Base-by-base conservation (phyloP, 2,888 invertebrate species). In the Imbricaverruca yamaguchii region DNA sequence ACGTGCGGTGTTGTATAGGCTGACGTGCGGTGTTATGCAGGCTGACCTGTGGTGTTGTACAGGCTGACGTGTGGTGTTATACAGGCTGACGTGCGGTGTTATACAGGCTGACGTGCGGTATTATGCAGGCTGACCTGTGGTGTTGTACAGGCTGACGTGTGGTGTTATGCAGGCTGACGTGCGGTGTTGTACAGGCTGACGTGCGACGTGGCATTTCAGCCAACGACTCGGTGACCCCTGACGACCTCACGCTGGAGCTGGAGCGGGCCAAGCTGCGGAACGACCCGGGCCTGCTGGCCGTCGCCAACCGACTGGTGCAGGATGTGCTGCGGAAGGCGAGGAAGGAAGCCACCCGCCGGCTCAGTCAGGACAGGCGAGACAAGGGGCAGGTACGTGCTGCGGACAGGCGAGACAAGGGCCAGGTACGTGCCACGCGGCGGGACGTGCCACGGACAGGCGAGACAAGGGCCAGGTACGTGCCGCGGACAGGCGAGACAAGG, bases 171-270 rank as follows among this genome's bases (percentile, higher is more conserved):
- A 39, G 39, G 39, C 39, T 39, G 39, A 39, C 39, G 4, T 39
- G 39, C 4, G 39, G 39, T 39, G 39, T 39, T 39, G 39, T 39
- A 39, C 39, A 39, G 57, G 57, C 57, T 57, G 57, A 57, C 12
- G 11, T 57, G 57, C 15, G 57, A 1, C 6, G 57, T 57, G 4
- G 61, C 18, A 18, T 61, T 61, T 61, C 65, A 65, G 65, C 10
- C 23, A 65, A 18, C 12, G 65, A 18, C 23, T 23, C 23, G 10
- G 11, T 10, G 10, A 65, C n/a, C 23, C 65, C 23, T 23, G 65
- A 65, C 65, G 65, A 65, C 23, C 65, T 65, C 63, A n/a, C 65
- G n/a, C 65, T 65, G 65, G 65, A 65, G 65, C 65, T 65, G 65
- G 65, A 65, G 65, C n/a, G 65, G n/a, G 65, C 65, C 2, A 65